Percentiles rank a stretch among this genome's conserved stretches.
Conservation (phyloP, 1,140 invertebrate genomes). For the Panagrolaimus sp. region DNA sequence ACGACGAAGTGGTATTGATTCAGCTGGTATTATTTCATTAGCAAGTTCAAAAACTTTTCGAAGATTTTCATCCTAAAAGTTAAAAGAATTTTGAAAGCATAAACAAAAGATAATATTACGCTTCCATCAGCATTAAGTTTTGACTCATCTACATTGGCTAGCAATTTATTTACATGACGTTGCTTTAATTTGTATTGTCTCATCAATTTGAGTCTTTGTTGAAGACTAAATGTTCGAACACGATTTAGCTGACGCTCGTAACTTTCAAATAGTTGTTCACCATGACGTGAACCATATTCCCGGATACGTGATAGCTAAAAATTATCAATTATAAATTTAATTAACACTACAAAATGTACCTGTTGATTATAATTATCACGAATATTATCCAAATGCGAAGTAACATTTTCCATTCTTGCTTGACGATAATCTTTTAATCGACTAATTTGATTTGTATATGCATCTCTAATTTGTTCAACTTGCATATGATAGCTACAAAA, state of each 20-base stretch:
- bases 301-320: constrained; percentile 43
- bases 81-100: background rate
- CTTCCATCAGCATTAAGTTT: background rate
- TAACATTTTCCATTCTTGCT: constrained; percentile 49
- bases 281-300: constrained; percentile 51
- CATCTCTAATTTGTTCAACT: constrained; percentile 49
- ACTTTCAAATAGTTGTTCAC: constrained; percentile 52
- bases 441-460: constrained; percentile 52
- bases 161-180: constrained; percentile 50
- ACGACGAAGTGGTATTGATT: background rate
- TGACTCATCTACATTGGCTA: constrained; percentile 15
- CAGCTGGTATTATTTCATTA: background rate
- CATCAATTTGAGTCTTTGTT: constrained; percentile 53
- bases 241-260: constrained; percentile 54
- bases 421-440: constrained; percentile 54
- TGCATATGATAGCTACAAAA: constrained; percentile 17
- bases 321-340: constrained; percentile 1
- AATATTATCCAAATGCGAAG: constrained; percentile 52
- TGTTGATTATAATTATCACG: constrained; percentile 54
- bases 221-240: constrained; percentile 53
- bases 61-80: background rate
- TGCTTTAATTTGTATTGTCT: constrained; percentile 57
- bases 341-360: constrained; percentile 20
- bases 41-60: background rate
- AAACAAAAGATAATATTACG: background rate